Base-by-base conservation (phyloP, 1,140 invertebrate genomes). In the Trachymyrmex cornetzi region DNA sequence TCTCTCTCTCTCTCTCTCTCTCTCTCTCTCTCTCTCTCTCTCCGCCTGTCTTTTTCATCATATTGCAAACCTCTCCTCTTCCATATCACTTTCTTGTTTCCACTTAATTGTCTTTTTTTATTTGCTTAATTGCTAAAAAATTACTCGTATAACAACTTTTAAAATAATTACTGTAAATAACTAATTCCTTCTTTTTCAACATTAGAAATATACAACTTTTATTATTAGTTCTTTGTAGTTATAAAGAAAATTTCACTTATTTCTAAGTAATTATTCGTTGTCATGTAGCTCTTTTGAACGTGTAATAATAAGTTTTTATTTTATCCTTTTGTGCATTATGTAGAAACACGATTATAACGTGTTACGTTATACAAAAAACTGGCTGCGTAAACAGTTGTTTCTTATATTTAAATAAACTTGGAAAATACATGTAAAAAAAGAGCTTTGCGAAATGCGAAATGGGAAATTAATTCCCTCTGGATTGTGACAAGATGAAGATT, bases 401-500 rank as follows among this genome's bases (percentile, higher is more conserved):
- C 14, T 50, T 48, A 48, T 48, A 50, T 14, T 50, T 14, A 4
- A 4, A 16, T 16, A 9, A 9, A n/a, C 14, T 22, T 14, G 0
- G n/a, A 19, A 63, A 27, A 66, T 30, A n/a, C 11, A n/a, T 64
- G 0, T 9, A 44, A 12, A 44, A 44, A 34, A 64, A 64, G 22
- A 34, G 30, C 14, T 38, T 50, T 16, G 24, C 44, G 4, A 7
- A 24, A 34, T 12, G 61, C 44, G 27, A 34, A 27, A n/a, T n/a
- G n/a, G 27, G 1, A 27, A 53, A 53, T 79, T 64, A 66, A 66
- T 79, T 66, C 44, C 34, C 50, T 22, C 5, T 16, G 44, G 27
- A 66, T 79, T 50, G 14, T 69, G 30, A 44, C 48, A 55, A 48
- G 22, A 22, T 19, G 34, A 16, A 57, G 66, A 81, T 81, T 44